Conservation (phyloP, 2,888 invertebrate genomes). For the Zelleria hepariella region DNA sequence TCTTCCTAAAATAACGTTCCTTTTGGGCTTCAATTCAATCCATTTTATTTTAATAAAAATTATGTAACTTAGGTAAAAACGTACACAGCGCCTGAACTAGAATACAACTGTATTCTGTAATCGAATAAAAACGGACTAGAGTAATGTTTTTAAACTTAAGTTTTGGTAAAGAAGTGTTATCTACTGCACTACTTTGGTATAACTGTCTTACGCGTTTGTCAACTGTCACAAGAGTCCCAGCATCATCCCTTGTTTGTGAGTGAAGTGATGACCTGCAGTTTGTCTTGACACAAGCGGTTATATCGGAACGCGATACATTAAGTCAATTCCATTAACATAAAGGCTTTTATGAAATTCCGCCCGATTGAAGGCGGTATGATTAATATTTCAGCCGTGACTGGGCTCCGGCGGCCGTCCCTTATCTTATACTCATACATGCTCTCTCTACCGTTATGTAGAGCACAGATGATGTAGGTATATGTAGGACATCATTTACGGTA, state of each 20-base stretch:
- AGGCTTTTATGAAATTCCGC: constrained; percentile 47
- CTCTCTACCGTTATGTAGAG: background rate
- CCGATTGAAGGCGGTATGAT: constrained; percentile 38
- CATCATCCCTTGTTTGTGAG: background rate
- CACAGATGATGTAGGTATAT: constrained; percentile 33
- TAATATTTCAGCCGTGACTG: constrained; percentile 55
- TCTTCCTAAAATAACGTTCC: no score
- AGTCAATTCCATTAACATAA: constrained; percentile 56
- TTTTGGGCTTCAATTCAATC: no score
- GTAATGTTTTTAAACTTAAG: no score
- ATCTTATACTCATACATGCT: background rate
- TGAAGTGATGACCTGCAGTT: constrained; percentile 1
- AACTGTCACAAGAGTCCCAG: background rate
- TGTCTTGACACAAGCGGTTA: constrained; percentile 8
- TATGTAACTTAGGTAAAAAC: no score
- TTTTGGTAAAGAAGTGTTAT: no score
- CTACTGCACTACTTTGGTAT: background rate
- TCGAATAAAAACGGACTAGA: no score
- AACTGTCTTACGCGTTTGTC: background rate
- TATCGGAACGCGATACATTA: constrained; percentile 24
- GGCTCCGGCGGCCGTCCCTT: constrained; percentile 12
- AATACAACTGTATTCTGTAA: no score
- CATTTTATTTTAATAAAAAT: no score
- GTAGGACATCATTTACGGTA: constrained; percentile 16
- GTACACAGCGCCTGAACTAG: no score